These are phyloP conservation scores for Spilarctia lutea DNA, from an alignment of 2,888 invertebrate species.

Conservation along the genomic window DNA sequence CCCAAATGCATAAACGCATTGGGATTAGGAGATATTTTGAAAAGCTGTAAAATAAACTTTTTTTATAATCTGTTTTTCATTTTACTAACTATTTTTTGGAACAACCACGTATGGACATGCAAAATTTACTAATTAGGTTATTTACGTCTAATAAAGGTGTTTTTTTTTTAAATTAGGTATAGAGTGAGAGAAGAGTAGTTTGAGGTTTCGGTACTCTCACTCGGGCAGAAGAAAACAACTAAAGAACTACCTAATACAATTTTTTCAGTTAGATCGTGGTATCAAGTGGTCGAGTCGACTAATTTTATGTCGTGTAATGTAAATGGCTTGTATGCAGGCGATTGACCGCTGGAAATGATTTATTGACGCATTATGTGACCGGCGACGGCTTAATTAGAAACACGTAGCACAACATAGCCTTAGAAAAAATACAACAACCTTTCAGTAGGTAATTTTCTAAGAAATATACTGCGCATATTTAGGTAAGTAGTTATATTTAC, in stretches of 20 bases:
- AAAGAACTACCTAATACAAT: neutral
- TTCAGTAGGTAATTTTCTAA: conserved; percentile 35
- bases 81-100: no score
- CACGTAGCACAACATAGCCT: conserved; percentile 43
- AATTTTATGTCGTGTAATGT: conserved; percentile 29
- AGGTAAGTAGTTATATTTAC: conserved; percentile 15
- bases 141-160: neutral
- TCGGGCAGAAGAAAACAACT: neutral
- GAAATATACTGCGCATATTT: conserved; percentile 16
- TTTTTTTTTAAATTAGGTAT: no score
- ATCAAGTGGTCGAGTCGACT: neutral
- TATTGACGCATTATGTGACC: conserved; percentile 66
- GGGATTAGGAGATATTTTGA: no score
- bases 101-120: no score
- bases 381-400: conserved; percentile 67
- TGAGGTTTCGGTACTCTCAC: no score
- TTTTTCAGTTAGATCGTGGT: neutral
- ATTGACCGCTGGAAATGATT: conserved; percentile 64
- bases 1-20: no score
- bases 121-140: neutral
- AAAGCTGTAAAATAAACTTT: no score
- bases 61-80: no score
- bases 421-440: conserved; percentile 33
- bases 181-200: no score
- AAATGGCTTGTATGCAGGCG: conserved; percentile 46